Evolutionary conservation across 2,113 vertebrate species (phyloP).

Genomic region (Siniperca chuatsi): DNA sequence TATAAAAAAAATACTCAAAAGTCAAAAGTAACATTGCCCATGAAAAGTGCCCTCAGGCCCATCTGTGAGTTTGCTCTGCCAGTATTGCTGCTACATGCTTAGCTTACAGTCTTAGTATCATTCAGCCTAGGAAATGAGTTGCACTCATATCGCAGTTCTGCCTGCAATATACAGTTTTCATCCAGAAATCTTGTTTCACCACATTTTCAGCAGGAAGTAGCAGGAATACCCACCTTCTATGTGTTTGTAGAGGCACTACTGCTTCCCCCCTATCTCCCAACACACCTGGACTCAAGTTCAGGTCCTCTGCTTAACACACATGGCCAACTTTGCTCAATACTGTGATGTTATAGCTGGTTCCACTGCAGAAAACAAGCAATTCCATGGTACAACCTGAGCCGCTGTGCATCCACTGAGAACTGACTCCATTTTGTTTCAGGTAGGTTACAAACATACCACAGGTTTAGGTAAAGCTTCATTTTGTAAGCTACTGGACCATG

Average conservation of each 20-base stretch:
- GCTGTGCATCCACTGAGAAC: slow-evolving; percentile 57
- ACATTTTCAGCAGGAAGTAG: slow-evolving; percentile 36
- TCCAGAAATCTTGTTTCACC: slow-evolving; percentile 36
- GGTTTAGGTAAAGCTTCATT: slow-evolving; percentile 48
- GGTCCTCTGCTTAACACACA: slow-evolving; percentile 65
- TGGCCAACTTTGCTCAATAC: slow-evolving; percentile 64
- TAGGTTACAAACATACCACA: slow-evolving; percentile 54
- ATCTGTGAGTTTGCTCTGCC: slow-evolving; percentile 25
- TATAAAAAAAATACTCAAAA: slow-evolving; percentile 25
- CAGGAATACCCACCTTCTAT: slow-evolving; percentile 16
- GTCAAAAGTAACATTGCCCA: slow-evolving; percentile 8
- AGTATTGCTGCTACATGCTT: slow-evolving; percentile 42
- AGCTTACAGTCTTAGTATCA: slow-evolving; percentile 19
- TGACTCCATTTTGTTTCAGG: slow-evolving; percentile 61
- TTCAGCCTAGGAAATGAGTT: slow-evolving; percentile 45
- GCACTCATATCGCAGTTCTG: slow-evolving; percentile 28
- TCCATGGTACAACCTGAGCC: slow-evolving; percentile 45
- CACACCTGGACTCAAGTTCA: slow-evolving; percentile 67
- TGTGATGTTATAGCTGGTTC: slow-evolving; percentile 67
- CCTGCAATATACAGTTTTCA: slow-evolving; percentile 27
- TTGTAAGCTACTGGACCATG: slow-evolving; percentile 55
- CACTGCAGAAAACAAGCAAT: slow-evolving; percentile 74
- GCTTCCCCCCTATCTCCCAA: slow-evolving; percentile 61
- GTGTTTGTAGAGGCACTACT: slow-evolving; percentile 27
- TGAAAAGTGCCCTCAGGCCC: slow-evolving; percentile 35